These are phyloP conservation scores for Ceyx erithaca DNA, from an alignment of 2,797 vertebrate genomes.

Conservation along the genomic window DNA sequence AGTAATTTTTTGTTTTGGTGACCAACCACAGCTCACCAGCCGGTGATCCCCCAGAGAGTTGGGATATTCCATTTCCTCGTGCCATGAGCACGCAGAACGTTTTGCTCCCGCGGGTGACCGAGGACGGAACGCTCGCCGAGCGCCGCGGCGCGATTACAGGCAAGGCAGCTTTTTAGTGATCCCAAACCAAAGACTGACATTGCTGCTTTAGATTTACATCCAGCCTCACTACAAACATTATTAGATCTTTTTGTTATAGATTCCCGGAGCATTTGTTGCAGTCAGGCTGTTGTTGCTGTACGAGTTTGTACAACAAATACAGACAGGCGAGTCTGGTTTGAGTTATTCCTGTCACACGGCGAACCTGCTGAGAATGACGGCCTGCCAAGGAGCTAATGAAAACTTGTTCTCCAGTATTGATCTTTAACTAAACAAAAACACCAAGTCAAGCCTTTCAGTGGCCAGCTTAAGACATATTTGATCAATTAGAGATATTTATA, in stretches of 20 bases:
- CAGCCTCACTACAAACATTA: not conserved
- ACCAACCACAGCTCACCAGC: not conserved
- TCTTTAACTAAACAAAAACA: constrained; percentile 44
- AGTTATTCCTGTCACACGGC: constrained; percentile 37
- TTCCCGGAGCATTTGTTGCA: not conserved
- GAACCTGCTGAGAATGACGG: constrained; percentile 15
- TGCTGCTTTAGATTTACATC: not conserved
- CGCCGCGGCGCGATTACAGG: not conserved
- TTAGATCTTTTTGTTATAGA: not conserved
- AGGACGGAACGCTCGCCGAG: not conserved
- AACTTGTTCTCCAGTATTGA: not conserved
- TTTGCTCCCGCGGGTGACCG: constrained; percentile 12
- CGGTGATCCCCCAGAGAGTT: not conserved
- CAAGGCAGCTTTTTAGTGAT: not conserved
- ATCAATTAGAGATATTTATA: not conserved
- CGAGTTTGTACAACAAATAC: not conserved
- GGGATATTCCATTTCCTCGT: constrained; percentile 28
- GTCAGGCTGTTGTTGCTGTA: not conserved
- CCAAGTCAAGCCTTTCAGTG: not conserved
- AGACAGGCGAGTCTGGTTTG: constrained; percentile 23
- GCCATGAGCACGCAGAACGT: not conserved
- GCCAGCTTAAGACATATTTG: not conserved
- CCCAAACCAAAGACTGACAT: not conserved
- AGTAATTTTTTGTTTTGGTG: not conserved
- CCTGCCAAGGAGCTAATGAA: constrained; percentile 8